Evolutionary conservation across 2,888 invertebrate species (phyloP).

Genomic region (Mimas tiliae): DNA sequence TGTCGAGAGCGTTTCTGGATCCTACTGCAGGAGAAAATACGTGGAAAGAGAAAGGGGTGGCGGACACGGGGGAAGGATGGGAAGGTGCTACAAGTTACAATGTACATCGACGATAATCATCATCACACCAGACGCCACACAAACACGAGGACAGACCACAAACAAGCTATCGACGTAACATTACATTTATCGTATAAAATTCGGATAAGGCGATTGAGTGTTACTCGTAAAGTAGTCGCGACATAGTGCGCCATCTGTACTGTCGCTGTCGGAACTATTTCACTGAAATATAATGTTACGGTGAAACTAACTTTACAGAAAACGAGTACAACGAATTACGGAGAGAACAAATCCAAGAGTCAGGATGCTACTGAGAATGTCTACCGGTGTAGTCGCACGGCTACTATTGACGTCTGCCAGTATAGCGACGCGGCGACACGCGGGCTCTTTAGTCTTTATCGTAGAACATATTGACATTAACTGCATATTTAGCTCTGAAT

Average conservation of each 20-base stretch:
- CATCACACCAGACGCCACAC: slow-evolving; percentile 34
- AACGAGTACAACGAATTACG: not conserved
- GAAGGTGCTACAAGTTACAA: not conserved
- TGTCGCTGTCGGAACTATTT: not conserved
- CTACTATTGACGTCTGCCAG: not conserved
- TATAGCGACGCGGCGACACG: not conserved
- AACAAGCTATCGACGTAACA: slow-evolving; percentile 52
- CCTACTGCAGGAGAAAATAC: not conserved
- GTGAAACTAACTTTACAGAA: not conserved
- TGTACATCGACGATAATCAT: slow-evolving; percentile 29
- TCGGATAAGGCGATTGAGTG: slow-evolving; percentile 62
- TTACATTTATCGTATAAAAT: slow-evolving; percentile 58
- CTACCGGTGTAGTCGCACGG: not conserved
- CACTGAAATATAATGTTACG: slow-evolving; percentile 8
- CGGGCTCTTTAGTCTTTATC: not conserved
- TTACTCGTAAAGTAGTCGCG: slow-evolving; percentile 28
- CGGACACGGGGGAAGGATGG: not conserved
- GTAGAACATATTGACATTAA: too few relatives aligned
- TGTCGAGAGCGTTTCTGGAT: not conserved
- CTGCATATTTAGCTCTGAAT: not conserved
- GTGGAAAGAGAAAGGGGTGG: not conserved
- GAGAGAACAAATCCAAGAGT: not conserved
- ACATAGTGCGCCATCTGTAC: slow-evolving; percentile 31
- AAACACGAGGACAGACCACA: slow-evolving; percentile 39
- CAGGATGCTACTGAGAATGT: slow-evolving; percentile 5